A percentile compares a stretch with the other conserved stretches of the same genome.
Evolutionary conservation across 2,888 invertebrate species (phyloP).

Genomic region (Coenonympha glycerion): DNA sequence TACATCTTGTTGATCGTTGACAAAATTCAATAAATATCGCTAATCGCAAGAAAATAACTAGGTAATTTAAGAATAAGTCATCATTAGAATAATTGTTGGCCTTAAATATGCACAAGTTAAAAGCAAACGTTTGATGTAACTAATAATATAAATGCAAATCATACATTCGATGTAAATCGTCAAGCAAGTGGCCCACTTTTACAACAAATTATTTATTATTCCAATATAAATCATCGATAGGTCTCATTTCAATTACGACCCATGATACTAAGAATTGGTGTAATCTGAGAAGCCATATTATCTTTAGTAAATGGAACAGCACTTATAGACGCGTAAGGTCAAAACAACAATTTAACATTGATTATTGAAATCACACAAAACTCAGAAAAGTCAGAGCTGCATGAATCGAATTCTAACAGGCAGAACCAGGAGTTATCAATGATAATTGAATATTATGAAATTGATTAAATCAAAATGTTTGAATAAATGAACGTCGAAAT

Average conservation of each 20-base stretch:
- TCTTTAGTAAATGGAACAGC: neutral
- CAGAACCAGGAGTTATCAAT: too few relatives aligned
- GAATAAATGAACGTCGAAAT: too few relatives aligned
- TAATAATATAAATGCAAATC: neutral
- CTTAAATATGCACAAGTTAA: neutral
- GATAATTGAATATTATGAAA: neutral
- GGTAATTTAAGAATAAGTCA: neutral
- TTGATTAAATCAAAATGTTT: too few relatives aligned
- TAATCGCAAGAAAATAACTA: neutral
- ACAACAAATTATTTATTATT: neutral
- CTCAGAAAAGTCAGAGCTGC: too few relatives aligned
- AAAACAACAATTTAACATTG: too few relatives aligned
- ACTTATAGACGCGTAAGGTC: too few relatives aligned
- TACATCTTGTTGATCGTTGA: neutral
- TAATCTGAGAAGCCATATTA: neutral
- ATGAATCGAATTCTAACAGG: too few relatives aligned
- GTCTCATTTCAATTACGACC: neutral
- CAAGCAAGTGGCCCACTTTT: neutral
- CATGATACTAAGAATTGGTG: neutral
- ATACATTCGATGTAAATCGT: neutral
- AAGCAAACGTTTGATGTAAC: neutral
- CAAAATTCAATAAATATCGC: neutral
- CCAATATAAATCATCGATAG: neutral
- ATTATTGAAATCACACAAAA: too few relatives aligned
- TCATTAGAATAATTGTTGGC: neutral